Evolutionary conservation across 2,113 vertebrate species (phyloP), one percentile per base, ranked within the genome.

Genomic region (Fregata magnificens): DNA sequence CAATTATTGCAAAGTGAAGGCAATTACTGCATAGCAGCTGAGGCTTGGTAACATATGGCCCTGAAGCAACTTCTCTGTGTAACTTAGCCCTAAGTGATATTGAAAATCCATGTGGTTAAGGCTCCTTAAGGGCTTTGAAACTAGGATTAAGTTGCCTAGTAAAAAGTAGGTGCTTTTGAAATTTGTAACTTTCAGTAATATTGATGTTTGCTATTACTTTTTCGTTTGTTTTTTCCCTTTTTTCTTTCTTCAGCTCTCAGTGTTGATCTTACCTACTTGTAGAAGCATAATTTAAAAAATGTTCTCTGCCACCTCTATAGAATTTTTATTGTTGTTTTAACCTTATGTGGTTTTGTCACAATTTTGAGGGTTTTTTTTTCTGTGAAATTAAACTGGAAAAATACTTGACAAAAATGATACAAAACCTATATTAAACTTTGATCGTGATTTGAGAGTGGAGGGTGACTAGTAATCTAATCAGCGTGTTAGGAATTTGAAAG

Each of bases 1-100:
- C 82, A 96, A 76, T 94, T 94, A 88, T 40, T 61, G 66, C 73
- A 79, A 93, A 93, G 44, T 82, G 79, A 94, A 88, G 56, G 78
- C 61, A 94, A 90, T 90, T 82, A 82, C 73, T 21, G 18, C 44
- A 52, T 20, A 91, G 63, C 83, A 94, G 86, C 80, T 95, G 93
- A 86, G 89, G 24, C 72, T 91, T 77, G 16, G 38, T 59, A 90
- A 87, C 78, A 76, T 45, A 74, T 2, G 31, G 79, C 82, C 62
- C 70, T 79, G 55, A 53, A 93, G 62, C 56, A 88, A 72, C 85
- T 67, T 74, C 81, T 47, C 42, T 67, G 52, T 42, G n/a, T 34
- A 76, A 82, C 85, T 56, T 70, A 73, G 25, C 47, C 52, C 40
- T 49, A 53, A 82, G 42, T 82, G 44, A 69, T 90, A 94, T 19